Percentiles rank a stretch among this genome's conserved stretches.
phyloP scores from a whole-genome alignment of 2,888 invertebrate genomes.

The Diarsia dahlii region DNA sequence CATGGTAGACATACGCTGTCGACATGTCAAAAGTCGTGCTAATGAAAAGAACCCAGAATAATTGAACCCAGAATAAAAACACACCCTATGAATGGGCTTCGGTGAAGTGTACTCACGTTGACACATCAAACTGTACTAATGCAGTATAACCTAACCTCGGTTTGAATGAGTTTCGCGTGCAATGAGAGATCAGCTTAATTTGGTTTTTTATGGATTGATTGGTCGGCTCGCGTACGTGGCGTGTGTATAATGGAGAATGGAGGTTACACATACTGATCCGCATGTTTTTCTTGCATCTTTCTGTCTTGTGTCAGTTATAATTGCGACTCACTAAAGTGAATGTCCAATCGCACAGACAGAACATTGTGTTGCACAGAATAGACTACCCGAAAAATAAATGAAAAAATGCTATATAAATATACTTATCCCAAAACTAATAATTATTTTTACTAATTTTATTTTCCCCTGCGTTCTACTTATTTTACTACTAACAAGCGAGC shows the following conservation, averaged over 20 bases:
- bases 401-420: background rate
- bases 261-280: background rate
- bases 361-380: background rate
- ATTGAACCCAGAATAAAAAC: background rate
- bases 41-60: constrained; percentile 47
- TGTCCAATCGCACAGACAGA: background rate
- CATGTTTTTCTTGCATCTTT: background rate
- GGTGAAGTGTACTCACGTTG: background rate
- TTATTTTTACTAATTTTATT: background rate
- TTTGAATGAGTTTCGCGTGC: too few relatives aligned
- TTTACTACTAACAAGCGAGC: background rate
- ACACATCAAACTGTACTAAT: too few relatives aligned
- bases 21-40: constrained; percentile 35
- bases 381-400: background rate
- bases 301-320: background rate
- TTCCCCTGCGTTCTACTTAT: background rate
- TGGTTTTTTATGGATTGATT: too few relatives aligned
- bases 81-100: constrained; percentile 1
- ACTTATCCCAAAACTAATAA: background rate
- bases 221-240: too few relatives aligned
- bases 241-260: background rate
- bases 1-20: constrained; percentile 7
- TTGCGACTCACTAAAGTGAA: background rate
- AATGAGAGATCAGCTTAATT: too few relatives aligned
- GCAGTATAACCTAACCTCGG: too few relatives aligned